Evolutionary conservation across 2,113 vertebrate species (phyloP).

Genomic region (Xyrauchen texanus): DNA sequence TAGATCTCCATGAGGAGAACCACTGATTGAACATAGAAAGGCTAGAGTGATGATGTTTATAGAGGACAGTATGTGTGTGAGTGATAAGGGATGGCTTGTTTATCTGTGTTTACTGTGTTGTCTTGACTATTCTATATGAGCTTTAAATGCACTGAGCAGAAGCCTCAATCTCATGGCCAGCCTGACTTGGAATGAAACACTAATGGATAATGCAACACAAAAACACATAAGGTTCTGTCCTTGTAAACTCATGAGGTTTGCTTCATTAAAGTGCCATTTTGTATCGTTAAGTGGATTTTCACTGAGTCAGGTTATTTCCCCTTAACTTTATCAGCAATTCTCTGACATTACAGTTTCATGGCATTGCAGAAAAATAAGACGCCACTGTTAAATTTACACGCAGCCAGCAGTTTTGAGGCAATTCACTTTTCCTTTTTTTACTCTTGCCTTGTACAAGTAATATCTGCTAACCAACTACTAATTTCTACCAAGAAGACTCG

Average conservation of each 20-base stretch:
- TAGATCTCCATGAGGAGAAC: too few relatives aligned
- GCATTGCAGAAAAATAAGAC: slow-evolving; percentile 36
- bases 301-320: slow-evolving; percentile 17
- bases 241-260: background rate
- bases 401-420: slow-evolving; percentile 7
- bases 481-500: background rate
- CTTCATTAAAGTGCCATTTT: slow-evolving; percentile 10
- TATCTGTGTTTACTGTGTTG: background rate
- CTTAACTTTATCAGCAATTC: slow-evolving; percentile 34
- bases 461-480: background rate
- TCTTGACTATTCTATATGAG: slow-evolving; percentile 14
- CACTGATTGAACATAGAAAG: background rate
- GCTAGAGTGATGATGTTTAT: background rate
- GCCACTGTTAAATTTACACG: slow-evolving; percentile 30
- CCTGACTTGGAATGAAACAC: background rate
- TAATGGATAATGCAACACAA: background rate
- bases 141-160: background rate
- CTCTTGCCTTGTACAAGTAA: background rate
- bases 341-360: background rate
- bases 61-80: background rate
- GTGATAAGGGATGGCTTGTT: slow-evolving; percentile 12
- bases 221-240: background rate
- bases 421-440: slow-evolving; percentile 19
- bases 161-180: background rate
- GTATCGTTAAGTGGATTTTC: slow-evolving; percentile 17